phyloP scores from a whole-genome alignment of 2,888 invertebrate species.

The Spialia ferax region DNA sequence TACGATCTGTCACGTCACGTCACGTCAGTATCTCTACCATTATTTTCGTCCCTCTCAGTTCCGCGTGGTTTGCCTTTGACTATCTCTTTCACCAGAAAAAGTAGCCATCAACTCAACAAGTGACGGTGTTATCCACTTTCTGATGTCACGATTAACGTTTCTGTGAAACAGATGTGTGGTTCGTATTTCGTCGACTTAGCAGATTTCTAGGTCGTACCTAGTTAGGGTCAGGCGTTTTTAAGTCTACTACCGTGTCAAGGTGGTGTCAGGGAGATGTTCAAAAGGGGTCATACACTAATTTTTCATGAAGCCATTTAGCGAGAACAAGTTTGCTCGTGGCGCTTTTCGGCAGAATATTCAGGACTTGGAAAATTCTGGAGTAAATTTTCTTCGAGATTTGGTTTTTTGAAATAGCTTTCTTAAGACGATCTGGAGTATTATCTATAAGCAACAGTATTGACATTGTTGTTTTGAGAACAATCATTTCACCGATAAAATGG shows the following conservation, averaged over 20 bases:
- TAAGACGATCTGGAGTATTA: too few relatives aligned
- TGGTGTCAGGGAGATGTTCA: slow-evolving; percentile 37
- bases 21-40: too few relatives aligned
- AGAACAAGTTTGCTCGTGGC: slow-evolving; percentile 24
- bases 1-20: too few relatives aligned
- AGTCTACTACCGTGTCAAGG: slow-evolving; percentile 36
- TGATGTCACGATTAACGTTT: slow-evolving; percentile 15
- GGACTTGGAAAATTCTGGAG: slow-evolving; percentile 3
- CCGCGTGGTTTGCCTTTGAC: too few relatives aligned
- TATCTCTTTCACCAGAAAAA: neutral
- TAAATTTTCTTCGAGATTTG: neutral
- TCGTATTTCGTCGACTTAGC: slow-evolving; percentile 38
- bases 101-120: slow-evolving; percentile 6
- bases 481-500: too few relatives aligned
- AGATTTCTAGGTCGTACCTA: slow-evolving; percentile 37
- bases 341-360: slow-evolving; percentile 19
- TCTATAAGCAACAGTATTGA: too few relatives aligned
- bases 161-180: slow-evolving; percentile 26
- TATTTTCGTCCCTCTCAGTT: too few relatives aligned
- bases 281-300: slow-evolving; percentile 41
- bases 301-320: slow-evolving; percentile 38
- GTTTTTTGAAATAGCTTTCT: neutral
- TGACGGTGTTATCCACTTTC: slow-evolving; percentile 21
- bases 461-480: too few relatives aligned
- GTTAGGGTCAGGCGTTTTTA: slow-evolving; percentile 37